Evolutionary conservation across 2,113 vertebrate genomes (phyloP).

Genomic region (Eubucco bourcierii): DNA sequence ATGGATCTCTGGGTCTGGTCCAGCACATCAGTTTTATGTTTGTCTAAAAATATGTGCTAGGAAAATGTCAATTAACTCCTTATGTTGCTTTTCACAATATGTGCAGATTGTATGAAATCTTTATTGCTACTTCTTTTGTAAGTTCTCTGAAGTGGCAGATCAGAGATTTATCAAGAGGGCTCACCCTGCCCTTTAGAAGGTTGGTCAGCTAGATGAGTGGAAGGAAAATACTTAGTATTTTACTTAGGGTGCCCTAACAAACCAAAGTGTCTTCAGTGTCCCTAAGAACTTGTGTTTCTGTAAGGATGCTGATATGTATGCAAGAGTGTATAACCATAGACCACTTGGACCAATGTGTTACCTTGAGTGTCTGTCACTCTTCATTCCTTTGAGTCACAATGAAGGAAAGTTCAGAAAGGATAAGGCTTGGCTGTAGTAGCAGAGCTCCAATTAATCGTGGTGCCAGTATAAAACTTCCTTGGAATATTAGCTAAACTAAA

Average conservation of each 20-base stretch:
- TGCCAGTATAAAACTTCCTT: neutral
- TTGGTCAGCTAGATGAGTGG: neutral
- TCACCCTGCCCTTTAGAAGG: neutral
- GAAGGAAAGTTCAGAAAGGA: neutral
- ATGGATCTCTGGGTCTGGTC: conserved; percentile 43
- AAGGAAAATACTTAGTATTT: neutral
- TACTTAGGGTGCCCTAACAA: neutral
- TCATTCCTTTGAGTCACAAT: neutral
- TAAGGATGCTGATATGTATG: neutral
- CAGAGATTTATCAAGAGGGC: neutral
- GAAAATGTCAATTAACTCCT: conserved; percentile 33
- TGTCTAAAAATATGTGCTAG: conserved; percentile 31
- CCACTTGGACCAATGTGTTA: fast-evolving
- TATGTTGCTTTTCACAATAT: neutral
- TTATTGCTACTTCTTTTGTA: neutral
- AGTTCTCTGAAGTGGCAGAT: neutral
- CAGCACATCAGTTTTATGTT: neutral
- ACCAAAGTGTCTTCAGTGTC: neutral
- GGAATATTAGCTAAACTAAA: neutral
- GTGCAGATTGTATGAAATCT: neutral
- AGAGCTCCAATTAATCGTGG: neutral
- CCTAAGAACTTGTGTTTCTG: neutral
- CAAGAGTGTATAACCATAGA: neutral
- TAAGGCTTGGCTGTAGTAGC: neutral
- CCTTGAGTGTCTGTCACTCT: neutral